These are phyloP conservation scores for Cryptoleucopteryx plumbea DNA, from an alignment of 2,113 vertebrate genomes.

Conservation along the genomic window DNA sequence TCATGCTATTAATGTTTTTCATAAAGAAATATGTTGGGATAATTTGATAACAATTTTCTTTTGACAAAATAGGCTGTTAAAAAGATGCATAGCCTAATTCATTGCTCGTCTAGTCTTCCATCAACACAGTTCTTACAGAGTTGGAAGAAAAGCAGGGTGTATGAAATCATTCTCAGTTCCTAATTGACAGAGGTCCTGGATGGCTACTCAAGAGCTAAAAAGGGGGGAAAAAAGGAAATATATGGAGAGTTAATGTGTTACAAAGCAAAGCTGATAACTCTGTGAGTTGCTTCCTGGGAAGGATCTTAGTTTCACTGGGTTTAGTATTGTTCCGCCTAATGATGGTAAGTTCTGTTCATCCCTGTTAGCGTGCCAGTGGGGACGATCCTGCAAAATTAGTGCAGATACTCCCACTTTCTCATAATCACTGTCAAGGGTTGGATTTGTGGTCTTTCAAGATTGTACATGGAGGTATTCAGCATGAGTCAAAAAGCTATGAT, in stretches of 20 bases:
- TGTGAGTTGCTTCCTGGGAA: background rate
- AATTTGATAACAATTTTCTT: background rate
- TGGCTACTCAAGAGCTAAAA: background rate
- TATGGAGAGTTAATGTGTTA: background rate
- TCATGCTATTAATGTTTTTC: background rate
- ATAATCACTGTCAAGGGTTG: background rate
- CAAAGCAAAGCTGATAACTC: background rate
- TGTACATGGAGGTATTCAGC: background rate
- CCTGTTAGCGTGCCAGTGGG: background rate
- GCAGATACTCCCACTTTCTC: background rate
- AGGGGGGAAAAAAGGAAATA: accelerated
- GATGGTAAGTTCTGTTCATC: background rate
- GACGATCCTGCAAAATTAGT: background rate
- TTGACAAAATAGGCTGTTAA: background rate
- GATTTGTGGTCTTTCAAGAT: background rate
- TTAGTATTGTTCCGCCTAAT: background rate
- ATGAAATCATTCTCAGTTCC: background rate
- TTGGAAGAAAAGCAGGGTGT: background rate
- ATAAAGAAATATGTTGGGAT: background rate
- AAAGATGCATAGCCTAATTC: background rate
- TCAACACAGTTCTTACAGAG: background rate
- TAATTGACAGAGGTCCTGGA: background rate
- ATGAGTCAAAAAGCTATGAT: background rate
- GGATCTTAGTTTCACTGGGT: background rate
- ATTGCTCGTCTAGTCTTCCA: background rate